These are phyloP conservation scores for Pterostichus niger DNA, from an alignment of 2,888 invertebrate genomes.

Conservation along the genomic window DNA sequence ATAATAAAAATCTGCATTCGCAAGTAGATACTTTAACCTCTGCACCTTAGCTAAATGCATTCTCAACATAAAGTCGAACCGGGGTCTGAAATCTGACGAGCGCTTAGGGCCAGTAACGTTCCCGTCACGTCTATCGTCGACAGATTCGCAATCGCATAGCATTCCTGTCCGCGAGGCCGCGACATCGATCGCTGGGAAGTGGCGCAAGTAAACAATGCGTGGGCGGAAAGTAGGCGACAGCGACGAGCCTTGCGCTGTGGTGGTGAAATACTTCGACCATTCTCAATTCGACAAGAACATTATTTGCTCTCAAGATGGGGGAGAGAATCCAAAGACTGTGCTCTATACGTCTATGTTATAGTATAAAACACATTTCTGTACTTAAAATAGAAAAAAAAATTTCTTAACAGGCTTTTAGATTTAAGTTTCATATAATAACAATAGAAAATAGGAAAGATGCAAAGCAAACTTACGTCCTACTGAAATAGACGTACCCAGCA, in stretches of 20 bases:
- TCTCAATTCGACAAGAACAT: background rate
- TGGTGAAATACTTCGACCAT: background rate
- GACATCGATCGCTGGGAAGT: slow-evolving; percentile 58
- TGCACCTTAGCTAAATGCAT: slow-evolving; percentile 12
- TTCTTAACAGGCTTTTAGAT: too few species aligned
- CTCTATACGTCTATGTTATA: too few species aligned
- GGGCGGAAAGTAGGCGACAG: slow-evolving; percentile 61
- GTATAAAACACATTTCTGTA: too few species aligned
- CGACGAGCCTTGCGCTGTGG: background rate
- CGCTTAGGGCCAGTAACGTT: slow-evolving; percentile 42
- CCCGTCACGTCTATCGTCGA: background rate
- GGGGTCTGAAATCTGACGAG: background rate
- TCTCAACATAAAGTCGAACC: slow-evolving; percentile 2
- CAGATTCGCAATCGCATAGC: slow-evolving; percentile 7
- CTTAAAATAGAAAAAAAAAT: too few species aligned
- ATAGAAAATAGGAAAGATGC: too few species aligned
- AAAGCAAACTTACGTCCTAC: too few species aligned
- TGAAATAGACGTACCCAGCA: too few species aligned
- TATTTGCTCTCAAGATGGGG: too few species aligned
- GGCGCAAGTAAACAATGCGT: slow-evolving; percentile 65
- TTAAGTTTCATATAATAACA: too few species aligned
- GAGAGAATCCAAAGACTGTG: too few species aligned
- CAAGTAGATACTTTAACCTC: slow-evolving; percentile 13
- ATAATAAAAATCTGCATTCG: background rate
- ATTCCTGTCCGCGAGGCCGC: background rate